phyloP scores from a whole-genome alignment of 2,888 invertebrate genomes.

The Habrosyne pyritoides region DNA sequence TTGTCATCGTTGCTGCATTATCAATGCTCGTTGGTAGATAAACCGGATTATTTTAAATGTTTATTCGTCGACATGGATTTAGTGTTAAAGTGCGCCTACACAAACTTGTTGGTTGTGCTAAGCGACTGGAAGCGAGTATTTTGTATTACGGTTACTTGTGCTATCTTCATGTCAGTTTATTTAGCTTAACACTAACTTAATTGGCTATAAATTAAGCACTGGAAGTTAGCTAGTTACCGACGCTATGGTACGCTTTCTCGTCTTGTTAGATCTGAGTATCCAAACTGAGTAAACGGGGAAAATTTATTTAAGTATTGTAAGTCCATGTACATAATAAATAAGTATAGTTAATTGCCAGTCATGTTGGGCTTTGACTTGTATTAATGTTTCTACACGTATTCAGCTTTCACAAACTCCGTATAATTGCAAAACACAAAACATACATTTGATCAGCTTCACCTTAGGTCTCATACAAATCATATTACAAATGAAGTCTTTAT shows the following conservation, averaged over 20 bases:
- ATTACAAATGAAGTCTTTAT: too few relatives aligned
- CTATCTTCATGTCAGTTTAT: conserved; percentile 76
- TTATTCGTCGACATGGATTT: conserved; percentile 42
- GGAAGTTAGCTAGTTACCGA: conserved; percentile 68
- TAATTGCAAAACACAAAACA: not conserved
- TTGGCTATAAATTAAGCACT: conserved; percentile 79
- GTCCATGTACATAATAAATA: conserved; percentile 37
- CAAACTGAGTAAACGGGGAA: conserved; percentile 45
- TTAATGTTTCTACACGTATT: not conserved
- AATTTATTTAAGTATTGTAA: conserved; percentile 45
- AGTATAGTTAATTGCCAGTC: conserved; percentile 26
- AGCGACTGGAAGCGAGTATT: conserved; percentile 46
- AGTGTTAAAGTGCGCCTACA: conserved; percentile 46
- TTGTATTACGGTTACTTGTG: conserved; percentile 66
- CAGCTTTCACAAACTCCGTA: not conserved
- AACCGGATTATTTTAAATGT: conserved; percentile 60
- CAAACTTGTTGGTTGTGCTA: conserved; percentile 45
- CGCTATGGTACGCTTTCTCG: conserved; percentile 57
- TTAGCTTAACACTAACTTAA: conserved; percentile 79
- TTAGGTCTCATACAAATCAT: too few relatives aligned
- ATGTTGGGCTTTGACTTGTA: not conserved
- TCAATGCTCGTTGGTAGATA: conserved; percentile 58
- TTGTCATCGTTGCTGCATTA: conserved; percentile 67
- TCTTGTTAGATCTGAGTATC: conserved; percentile 59
- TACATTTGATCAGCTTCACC: not conserved